Evolutionary conservation across 2,113 vertebrate species (phyloP), one percentile per base, ranked within the genome.

Genomic region (Gobiocypris rarus): DNA sequence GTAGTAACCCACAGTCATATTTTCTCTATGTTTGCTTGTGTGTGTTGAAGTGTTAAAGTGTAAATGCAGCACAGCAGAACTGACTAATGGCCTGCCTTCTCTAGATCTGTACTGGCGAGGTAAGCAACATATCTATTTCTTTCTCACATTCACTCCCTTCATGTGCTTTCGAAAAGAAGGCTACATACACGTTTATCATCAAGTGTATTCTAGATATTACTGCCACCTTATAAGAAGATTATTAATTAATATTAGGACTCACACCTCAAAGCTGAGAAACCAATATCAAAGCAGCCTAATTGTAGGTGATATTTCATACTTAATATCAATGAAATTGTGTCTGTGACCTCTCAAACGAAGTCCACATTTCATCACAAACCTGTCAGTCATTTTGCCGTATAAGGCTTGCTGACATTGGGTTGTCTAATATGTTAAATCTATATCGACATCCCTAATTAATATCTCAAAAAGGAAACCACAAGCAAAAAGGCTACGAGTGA

Each of bases 11-110:
- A n/a, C 19, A 19, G 54, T 79, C n/a, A 79, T 63, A 79, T 63
- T 71, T 71, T 45, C 3, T 61, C 2, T 19, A 11, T 61, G 56
- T 63, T 14, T 79, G 34, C 52, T 54, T 79, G 34, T 61, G 43
- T 52, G 24, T 75, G 73, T 52, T 75, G 73, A 75, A 54, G n/a
- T 74, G 54, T 58, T n/a, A 61, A 9, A 78, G 5, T 56, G 61
- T 79, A 79, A 79, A 43, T 79, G 6, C 10, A 8, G 38, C 45
- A 3, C 6, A 79, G 56, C 52, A 24, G 38, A 24, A 61, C 38
- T 78, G 54, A 78, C 5, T 58, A 59, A 61, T 63, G 34, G 38
- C 19, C 9, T 45, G 10, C 28, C 15, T 75, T n/a, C 9, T 54
- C 10, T 11, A 13, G 50, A 76, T 56, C 50, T 34, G 14, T 54